phyloP scores from a whole-genome alignment of 30 jellyfish, hydroid and myxozoan species.

The Aurelia aurita region DNA sequence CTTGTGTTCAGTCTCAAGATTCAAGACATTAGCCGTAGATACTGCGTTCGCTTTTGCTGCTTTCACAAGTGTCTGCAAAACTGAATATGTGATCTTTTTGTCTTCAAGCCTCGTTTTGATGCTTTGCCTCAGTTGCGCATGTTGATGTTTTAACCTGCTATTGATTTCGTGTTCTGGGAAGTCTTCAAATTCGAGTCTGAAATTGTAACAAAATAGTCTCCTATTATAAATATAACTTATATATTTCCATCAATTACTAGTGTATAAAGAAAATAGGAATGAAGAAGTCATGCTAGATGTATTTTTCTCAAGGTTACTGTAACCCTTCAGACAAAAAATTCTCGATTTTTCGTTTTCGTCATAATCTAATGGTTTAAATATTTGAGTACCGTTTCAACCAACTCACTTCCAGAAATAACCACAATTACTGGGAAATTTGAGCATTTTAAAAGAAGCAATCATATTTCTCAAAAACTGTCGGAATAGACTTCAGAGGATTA shows the following conservation, averaged over 20 bases:
- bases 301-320: no score
- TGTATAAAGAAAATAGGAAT: background rate
- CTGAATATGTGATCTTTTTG: constrained; percentile 75
- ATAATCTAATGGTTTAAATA: no score
- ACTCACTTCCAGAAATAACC: no score
- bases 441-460: no score
- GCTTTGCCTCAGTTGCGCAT: constrained; percentile 69
- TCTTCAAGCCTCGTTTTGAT: constrained; percentile 67
- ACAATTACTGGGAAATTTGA: no score
- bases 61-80: constrained; percentile 55
- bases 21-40: constrained; percentile 65
- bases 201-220: background rate
- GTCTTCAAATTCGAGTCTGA: background rate
- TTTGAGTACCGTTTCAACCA: no score
- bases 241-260: no score
- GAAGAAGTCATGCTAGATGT: background rate
- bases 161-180: constrained; percentile 13
- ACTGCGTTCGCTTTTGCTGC: constrained; percentile 67
- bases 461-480: no score
- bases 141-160: constrained; percentile 68
- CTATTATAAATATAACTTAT: no score
- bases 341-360: no score
- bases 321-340: no score
- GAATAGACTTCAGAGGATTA: no score
- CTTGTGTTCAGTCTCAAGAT: constrained; percentile 8